Evolutionary conservation across 2,888 invertebrate genomes (phyloP).

Genomic region (Notodonta ziczac): DNA sequence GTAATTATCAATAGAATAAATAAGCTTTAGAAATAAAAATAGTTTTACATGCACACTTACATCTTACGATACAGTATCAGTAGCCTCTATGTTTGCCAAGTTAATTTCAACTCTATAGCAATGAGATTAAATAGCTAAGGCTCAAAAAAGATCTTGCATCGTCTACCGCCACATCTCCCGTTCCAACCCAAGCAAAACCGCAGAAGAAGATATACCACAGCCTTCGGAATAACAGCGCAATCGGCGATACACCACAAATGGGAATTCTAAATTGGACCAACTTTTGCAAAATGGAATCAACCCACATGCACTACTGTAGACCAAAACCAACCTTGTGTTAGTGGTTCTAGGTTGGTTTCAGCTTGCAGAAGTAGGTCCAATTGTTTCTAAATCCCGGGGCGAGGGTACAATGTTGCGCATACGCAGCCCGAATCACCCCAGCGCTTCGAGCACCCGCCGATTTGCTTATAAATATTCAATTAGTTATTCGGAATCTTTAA

Average conservation of each 20-base stretch:
- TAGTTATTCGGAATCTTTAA: neutral
- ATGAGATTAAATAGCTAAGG: no score
- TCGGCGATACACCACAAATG: conserved; percentile 68
- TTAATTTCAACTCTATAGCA: no score
- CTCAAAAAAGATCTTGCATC: neutral
- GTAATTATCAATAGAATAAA: no score
- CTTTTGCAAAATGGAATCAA: no score
- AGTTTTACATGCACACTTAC: no score
- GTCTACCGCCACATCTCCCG: conserved; percentile 16
- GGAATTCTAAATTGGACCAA: conserved; percentile 50
- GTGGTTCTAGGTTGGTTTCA: no score
- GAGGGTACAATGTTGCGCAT: conserved; percentile 59
- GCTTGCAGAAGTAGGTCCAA: no score
- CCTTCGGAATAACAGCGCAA: conserved; percentile 61
- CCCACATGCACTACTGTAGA: no score
- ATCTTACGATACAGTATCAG: no score
- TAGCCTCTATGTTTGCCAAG: no score
- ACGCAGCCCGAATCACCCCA: conserved; percentile 32
- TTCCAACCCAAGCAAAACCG: conserved; percentile 37
- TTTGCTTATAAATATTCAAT: conserved; percentile 7
- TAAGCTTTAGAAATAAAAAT: no score
- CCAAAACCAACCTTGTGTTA: no score
- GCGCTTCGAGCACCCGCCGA: neutral
- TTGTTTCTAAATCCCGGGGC: conserved; percentile 59
- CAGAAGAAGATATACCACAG: conserved; percentile 64